These are phyloP conservation scores for Crossaster papposus DNA, from an alignment of 53 echinoderm and acorn worm genomes.

Conservation along the genomic window DNA sequence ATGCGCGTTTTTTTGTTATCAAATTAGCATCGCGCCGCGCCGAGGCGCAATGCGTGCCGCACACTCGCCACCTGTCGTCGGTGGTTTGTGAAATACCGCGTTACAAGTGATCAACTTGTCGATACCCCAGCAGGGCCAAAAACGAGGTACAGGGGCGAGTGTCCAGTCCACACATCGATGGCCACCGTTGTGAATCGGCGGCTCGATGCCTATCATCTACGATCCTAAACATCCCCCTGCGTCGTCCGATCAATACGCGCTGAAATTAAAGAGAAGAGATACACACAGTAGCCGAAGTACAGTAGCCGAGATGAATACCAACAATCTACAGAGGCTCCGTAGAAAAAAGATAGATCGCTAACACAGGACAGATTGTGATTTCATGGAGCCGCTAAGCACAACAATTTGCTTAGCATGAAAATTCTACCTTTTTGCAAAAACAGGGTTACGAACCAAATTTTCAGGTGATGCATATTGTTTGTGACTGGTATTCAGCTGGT, in stretches of 20 bases:
- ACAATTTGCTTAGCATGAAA: no score
- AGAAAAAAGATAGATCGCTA: background rate
- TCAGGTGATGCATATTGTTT: no score
- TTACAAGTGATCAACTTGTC: conserved; percentile 63
- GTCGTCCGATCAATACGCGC: conserved; percentile 35
- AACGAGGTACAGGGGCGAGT: conserved; percentile 7
- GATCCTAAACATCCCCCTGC: conserved; percentile 21
- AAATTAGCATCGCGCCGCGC: conserved; percentile 23
- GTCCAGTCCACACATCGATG: conserved; percentile 17
- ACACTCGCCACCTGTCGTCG: conserved; percentile 52
- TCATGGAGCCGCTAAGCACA: no score
- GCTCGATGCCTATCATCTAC: background rate
- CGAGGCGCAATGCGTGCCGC: conserved; percentile 25
- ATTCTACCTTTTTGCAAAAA: no score
- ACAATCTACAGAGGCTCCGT: background rate
- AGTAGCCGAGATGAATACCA: background rate
- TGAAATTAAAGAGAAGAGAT: conserved; percentile 21
- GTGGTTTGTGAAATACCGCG: conserved; percentile 12
- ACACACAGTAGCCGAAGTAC: background rate
- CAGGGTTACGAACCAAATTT: no score
- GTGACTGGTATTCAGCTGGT: no score
- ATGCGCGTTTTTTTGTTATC: conserved; percentile 42
- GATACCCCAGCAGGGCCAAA: conserved; percentile 36
- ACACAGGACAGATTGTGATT: no score
- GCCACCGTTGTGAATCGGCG: background rate